These are phyloP conservation scores for Dasyornis broadbenti DNA, from an alignment of 2,113 vertebrate species.

Conservation along the genomic window DNA sequence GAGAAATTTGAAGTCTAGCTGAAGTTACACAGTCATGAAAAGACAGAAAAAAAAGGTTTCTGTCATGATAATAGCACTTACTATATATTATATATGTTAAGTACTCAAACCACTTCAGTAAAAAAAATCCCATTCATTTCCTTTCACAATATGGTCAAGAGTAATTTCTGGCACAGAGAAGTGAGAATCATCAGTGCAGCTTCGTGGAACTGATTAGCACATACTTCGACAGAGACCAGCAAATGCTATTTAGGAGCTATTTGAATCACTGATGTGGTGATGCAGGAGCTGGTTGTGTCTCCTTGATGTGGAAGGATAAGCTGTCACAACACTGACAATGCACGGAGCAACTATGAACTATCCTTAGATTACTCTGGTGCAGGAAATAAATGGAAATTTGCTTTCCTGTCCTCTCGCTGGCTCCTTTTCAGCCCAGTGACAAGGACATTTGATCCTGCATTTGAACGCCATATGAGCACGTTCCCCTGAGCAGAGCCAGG, in stretches of 20 bases:
- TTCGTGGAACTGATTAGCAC: not conserved
- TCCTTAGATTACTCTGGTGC: not conserved
- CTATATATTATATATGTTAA: not conserved
- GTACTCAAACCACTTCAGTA: not conserved
- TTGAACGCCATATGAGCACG: fast-evolving
- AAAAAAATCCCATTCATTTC: not conserved
- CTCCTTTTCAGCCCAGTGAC: not conserved
- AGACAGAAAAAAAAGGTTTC: not conserved
- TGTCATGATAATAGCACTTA: not conserved
- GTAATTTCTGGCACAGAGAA: not conserved
- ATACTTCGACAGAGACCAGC: not conserved
- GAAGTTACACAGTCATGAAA: not conserved
- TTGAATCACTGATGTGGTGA: not conserved
- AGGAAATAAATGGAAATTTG: not conserved
- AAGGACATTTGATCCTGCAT: not conserved
- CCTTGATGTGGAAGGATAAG: not conserved
- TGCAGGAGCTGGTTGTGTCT: not conserved
- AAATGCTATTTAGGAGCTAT: not conserved
- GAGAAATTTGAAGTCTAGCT: not conserved
- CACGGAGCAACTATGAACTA: not conserved
- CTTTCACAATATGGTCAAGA: not conserved
- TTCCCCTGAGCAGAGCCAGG: not conserved
- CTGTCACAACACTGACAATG: not conserved
- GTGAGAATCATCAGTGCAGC: not conserved
- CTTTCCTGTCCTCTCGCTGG: not conserved